Base-by-base conservation (phyloP, 2,113 vertebrate genomes). In the Monarcha castaneiventris region DNA sequence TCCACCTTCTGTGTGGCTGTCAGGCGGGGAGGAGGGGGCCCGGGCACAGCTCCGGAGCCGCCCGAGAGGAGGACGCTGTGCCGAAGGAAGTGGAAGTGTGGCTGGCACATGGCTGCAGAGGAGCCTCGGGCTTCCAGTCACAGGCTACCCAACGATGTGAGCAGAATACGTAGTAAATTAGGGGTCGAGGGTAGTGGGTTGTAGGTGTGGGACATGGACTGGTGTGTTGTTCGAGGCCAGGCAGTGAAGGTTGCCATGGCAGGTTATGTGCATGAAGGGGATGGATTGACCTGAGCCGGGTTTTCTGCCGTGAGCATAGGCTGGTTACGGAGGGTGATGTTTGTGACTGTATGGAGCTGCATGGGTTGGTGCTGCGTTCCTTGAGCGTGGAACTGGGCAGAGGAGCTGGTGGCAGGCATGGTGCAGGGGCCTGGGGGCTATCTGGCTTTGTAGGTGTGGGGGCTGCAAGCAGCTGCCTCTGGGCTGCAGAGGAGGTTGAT, bases 181-280 rank as follows among this genome's bases (percentile, higher is more conserved):
- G 35, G 52, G 64, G 4, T 33, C 0, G 0, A 15, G 8, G 46
- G 3, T 55, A 2, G 8, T n/a, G 46, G 23, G 7, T 8, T 79
- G 15, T 39, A 27, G 75, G 43, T 23, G 20, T 51, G 69, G 37
- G 61, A 18, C 3, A 0, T 3, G 51, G n/a, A 10, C 44, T 29
- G 29, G 16, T 75, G 43, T 10, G 16, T 27, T 68, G 35, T 62
- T 69, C 0, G 3, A 55, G 59, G 59, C 59, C 0, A 0, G 16
- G 14, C 10, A 11, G 35, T 3, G 35, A 58, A 75, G 69, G 26
- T 7, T 78, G 43, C 62, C 1, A 0, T 59, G 32, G 20, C 39
- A 10, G 20, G 43, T 39, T 18, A 2, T 7, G 41, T 55, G 25
- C 10, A 0, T 3, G 44, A 46, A 76, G 13, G 41, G 16, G 29